Conservation (phyloP, 2,797 vertebrate genomes). For the Coregonus ussuriensis region DNA sequence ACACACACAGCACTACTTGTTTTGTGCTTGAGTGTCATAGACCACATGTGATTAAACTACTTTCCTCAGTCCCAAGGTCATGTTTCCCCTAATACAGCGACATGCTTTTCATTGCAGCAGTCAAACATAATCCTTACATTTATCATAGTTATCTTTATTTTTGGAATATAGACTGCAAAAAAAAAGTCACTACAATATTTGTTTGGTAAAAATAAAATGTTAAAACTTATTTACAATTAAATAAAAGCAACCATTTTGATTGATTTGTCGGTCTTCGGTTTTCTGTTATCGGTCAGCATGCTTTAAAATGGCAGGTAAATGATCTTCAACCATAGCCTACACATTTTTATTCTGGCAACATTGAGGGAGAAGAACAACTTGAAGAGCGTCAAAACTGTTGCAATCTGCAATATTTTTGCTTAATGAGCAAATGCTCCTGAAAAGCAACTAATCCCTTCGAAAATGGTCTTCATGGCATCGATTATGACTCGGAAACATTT, state of each 20-base stretch:
- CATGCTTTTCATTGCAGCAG: conserved; percentile 3
- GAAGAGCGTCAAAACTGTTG: no score
- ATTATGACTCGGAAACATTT: no score
- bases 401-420: no score
- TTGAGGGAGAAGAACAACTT: no score
- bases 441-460: no score
- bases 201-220: background rate
- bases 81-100: background rate
- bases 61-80: background rate
- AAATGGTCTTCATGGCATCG: no score
- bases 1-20: background rate
- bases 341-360: no score
- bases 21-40: background rate
- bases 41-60: background rate
- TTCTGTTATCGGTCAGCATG: background rate
- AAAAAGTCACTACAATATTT: background rate
- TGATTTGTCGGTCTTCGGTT: background rate
- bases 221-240: background rate
- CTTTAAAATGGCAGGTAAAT: no score
- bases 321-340: no score
- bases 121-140: background rate
- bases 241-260: conserved; percentile 15
- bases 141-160: background rate
- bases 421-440: no score
- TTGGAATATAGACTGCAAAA: background rate